Evolutionary conservation across 2,113 vertebrate species (phyloP).

Genomic region (Calyptomena viridis): DNA sequence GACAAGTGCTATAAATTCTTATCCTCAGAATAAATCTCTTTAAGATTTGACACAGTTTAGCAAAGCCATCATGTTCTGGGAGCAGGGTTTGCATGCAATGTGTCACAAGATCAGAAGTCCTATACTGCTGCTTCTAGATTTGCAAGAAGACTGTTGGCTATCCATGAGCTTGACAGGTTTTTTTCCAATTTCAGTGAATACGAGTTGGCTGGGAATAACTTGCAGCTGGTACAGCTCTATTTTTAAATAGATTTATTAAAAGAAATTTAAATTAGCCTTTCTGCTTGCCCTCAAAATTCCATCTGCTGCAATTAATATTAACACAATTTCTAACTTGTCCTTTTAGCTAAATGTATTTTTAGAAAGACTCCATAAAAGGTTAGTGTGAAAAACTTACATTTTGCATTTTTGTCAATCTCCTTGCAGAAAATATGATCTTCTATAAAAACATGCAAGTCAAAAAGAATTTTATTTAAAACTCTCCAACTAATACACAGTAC

Average conservation of each 20-base stretch:
- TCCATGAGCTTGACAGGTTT: constrained; percentile 19
- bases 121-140: background rate
- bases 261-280: constrained; percentile 58
- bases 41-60: constrained; percentile 23
- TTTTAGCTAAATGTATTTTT: constrained; percentile 53
- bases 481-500: background rate
- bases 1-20: constrained; percentile 46
- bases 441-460: background rate
- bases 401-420: constrained; percentile 1
- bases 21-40: constrained; percentile 31
- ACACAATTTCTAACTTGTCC: constrained; percentile 32
- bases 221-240: constrained; percentile 64
- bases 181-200: constrained; percentile 17
- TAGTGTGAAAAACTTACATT: background rate
- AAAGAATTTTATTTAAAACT: background rate
- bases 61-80: background rate
- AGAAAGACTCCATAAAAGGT: constrained; percentile 43
- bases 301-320: constrained; percentile 72
- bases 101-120: constrained; percentile 1
- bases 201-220: constrained; percentile 56
- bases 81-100: background rate
- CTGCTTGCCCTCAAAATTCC: constrained; percentile 56
- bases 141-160: background rate
- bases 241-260: constrained; percentile 59
- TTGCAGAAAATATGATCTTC: background rate